Percentiles rank a stretch among this genome's conserved stretches.
Evolutionary conservation across 2,888 invertebrate genomes (phyloP).

Genomic region (Erannis defoliaria): DNA sequence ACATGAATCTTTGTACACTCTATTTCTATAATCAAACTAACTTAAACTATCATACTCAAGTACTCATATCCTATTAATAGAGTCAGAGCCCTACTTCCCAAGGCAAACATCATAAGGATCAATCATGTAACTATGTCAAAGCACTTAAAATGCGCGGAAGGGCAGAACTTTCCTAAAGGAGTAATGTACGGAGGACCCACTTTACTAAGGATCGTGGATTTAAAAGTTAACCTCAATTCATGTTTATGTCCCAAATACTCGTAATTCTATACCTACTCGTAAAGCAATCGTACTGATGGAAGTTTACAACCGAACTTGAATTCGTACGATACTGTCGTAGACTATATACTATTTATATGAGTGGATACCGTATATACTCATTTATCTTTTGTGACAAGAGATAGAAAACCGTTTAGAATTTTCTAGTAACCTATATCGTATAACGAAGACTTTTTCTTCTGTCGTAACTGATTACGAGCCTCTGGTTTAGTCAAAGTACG

Average conservation of each 20-base stretch:
- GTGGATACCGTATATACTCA: too few relatives aligned
- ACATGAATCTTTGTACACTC: too few relatives aligned
- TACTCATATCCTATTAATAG: neutral
- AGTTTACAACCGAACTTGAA: slow-evolving; percentile 3
- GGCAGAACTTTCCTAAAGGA: slow-evolving; percentile 27
- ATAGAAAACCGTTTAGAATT: too few relatives aligned
- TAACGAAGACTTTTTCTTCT: too few relatives aligned
- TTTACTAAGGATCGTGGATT: slow-evolving; percentile 31
- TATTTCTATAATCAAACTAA: neutral
- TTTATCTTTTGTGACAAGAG: too few relatives aligned
- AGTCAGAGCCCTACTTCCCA: slow-evolving; percentile 5
- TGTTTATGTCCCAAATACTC: slow-evolving; percentile 22
- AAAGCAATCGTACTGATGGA: neutral
- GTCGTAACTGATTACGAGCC: too few relatives aligned
- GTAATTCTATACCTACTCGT: neutral
- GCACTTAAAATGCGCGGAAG: slow-evolving; percentile 24
- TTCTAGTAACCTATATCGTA: too few relatives aligned
- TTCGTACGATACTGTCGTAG: too few relatives aligned
- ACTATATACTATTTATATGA: too few relatives aligned
- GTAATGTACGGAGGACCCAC: slow-evolving; percentile 35
- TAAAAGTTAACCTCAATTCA: slow-evolving; percentile 38
- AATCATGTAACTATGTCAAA: slow-evolving; percentile 31
- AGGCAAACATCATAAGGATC: slow-evolving; percentile 12
- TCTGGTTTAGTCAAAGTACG: too few relatives aligned
- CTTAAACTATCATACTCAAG: neutral